Conservation (phyloP, 2,797 vertebrate genomes). For the Coregonus sp. region DNA sequence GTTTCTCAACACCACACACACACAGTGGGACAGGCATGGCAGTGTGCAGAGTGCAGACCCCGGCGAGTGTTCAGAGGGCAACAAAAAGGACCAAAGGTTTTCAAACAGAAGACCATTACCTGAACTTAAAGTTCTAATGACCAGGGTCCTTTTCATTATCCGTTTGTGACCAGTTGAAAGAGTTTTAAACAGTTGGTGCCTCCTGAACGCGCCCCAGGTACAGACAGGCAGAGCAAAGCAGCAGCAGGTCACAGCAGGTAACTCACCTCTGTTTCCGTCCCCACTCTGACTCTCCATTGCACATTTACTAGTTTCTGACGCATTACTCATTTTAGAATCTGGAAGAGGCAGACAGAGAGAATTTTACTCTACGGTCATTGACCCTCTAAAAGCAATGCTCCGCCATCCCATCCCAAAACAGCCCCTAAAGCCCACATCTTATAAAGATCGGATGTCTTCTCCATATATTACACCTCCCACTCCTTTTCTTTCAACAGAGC, state of each 20-base stretch:
- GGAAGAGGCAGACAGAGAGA: slow-evolving; percentile 76
- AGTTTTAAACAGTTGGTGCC: not conserved
- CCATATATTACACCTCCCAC: not conserved
- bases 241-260: slow-evolving; percentile 24
- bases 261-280: slow-evolving; percentile 90
- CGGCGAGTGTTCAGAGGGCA: not conserved
- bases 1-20: not conserved
- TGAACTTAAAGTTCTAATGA: not conserved
- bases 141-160: not conserved
- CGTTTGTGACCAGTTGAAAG: not conserved
- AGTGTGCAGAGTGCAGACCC: not conserved
- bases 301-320: slow-evolving; percentile 94
- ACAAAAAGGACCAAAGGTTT: not conserved
- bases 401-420: not conserved
- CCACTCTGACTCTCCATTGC: slow-evolving; percentile 92
- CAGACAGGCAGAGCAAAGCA: slow-evolving; percentile 17
- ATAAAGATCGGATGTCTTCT: not conserved
- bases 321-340: slow-evolving; percentile 99
- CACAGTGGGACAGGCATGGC: not conserved
- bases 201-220: not conserved
- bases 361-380: not conserved
- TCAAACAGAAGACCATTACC: not conserved
- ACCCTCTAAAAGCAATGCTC: not conserved
- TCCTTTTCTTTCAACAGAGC: not conserved
- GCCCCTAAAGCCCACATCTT: not conserved